A percentile compares a stretch with the other conserved stretches of the same genome.
Conservation (phyloP, 2,113 vertebrate genomes). For the Antechinus flavipes region DNA sequence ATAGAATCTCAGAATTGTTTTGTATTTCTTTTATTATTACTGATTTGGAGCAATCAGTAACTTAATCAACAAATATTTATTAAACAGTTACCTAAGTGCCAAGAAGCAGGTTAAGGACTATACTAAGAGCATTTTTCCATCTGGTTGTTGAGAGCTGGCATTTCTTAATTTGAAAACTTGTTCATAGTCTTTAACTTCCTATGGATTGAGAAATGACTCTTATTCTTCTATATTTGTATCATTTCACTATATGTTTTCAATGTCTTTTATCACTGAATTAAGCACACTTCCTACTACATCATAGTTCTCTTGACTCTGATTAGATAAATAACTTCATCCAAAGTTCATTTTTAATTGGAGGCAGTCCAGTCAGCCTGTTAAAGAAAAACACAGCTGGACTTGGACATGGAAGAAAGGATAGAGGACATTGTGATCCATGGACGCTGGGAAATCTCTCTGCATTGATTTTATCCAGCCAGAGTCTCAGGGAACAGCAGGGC, state of each 20-base stretch:
- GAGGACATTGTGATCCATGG: not conserved
- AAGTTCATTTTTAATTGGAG: not conserved
- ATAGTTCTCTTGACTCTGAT: not conserved
- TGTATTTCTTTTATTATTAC: not conserved
- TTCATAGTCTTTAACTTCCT: not conserved
- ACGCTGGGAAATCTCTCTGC: not conserved
- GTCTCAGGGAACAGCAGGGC: not conserved
- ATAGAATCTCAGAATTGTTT: not conserved
- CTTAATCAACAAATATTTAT: not conserved
- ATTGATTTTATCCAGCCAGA: not conserved
- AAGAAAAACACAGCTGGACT: not conserved
- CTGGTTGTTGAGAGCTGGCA: not conserved
- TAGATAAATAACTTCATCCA: not conserved
- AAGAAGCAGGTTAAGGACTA: not conserved
- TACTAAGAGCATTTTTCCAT: not conserved
- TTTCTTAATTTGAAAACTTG: not conserved
- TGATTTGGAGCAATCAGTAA: not conserved
- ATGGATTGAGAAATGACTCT: not conserved
- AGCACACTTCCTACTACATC: not conserved
- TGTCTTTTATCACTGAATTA: not conserved
- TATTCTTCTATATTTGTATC: not conserved
- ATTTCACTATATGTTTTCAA: not conserved
- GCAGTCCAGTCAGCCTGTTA: not conserved
- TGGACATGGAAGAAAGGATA: not conserved
- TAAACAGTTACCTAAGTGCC: not conserved